Base-by-base conservation (phyloP, 1,140 invertebrate species). In the Zaprionus africanus region DNA sequence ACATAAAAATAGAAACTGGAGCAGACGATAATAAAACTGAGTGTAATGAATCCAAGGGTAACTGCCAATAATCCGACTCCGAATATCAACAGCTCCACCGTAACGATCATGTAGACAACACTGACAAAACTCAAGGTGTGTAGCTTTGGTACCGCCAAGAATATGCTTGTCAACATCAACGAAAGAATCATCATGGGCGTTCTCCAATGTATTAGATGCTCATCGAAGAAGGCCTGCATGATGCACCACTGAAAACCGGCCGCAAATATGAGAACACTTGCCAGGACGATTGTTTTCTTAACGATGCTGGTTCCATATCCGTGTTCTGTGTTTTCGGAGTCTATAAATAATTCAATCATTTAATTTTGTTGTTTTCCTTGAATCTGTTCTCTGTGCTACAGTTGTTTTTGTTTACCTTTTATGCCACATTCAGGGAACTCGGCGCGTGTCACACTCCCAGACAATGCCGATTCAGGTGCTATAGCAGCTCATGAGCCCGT, bases 381-480 rank as follows among this genome's bases (percentile, higher is more conserved):
- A 22, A 59, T 43, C 15, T 59, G 19, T 41, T 59, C 12, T 51
- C 46, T 51, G 11, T 24, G 38, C 43, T 59, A 59, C 22, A 59
- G 12, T 43, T n/a, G 12, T 41, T 59, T 41, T 59, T 26, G 9
- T 22, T 41, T 22, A 59, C 36, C 7, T n/a, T 41, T 59, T 51
- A 4, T 22, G n/a, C 7, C n/a, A 11, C n/a, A 11, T 46, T 49
- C 46, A 13, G 15, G 19, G 57, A 13, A 19, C 36, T 15, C 41
- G 57, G 22, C 38, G 17, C 36, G 38, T 22, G 34, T 41, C 57
- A 17, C 7, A 17, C 12, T 9, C n/a, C 41, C 41, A 46, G 41
- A 59, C 57, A 59, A 41, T 59, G 36, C 22, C 22, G 22, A 24
- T 38, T 22, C 36, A 26, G 38, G 22, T 41, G 57, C 0, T 59